A percentile compares a stretch with the other conserved stretches of the same genome.
phyloP scores from a whole-genome alignment of 2,113 vertebrate species.

The Glaucomys volans region DNA sequence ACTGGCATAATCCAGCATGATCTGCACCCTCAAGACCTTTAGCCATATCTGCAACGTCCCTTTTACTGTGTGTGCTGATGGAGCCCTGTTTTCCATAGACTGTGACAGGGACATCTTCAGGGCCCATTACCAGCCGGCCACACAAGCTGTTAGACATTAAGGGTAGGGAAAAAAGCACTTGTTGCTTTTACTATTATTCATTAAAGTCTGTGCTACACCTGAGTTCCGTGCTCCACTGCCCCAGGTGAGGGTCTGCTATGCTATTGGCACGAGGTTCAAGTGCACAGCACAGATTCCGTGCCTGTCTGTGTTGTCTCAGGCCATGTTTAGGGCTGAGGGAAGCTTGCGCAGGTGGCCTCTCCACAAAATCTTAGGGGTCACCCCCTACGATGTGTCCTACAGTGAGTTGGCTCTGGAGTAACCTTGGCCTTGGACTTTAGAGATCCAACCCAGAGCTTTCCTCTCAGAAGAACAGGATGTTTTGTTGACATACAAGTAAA shows the following conservation, averaged over 20 bases:
- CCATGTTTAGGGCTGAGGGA: neutral
- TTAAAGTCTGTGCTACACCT: neutral
- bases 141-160: neutral
- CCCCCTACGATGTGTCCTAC: too few relatives aligned
- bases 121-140: neutral
- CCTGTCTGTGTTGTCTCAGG: neutral
- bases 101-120: neutral
- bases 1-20: neutral
- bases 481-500: neutral
- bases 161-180: neutral
- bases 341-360: neutral
- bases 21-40: neutral
- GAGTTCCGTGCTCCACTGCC: too few relatives aligned
- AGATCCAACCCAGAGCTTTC: neutral
- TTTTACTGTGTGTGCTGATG: neutral
- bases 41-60: neutral
- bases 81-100: neutral
- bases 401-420: neutral
- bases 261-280: neutral
- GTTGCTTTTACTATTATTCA: neutral
- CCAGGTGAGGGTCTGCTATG: neutral
- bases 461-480: neutral
- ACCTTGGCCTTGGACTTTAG: neutral
- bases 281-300: rapidly evolving
- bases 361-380: neutral